phyloP scores from a whole-genome alignment of 2,797 vertebrate genomes.

The Acestrorhynchus altus region DNA sequence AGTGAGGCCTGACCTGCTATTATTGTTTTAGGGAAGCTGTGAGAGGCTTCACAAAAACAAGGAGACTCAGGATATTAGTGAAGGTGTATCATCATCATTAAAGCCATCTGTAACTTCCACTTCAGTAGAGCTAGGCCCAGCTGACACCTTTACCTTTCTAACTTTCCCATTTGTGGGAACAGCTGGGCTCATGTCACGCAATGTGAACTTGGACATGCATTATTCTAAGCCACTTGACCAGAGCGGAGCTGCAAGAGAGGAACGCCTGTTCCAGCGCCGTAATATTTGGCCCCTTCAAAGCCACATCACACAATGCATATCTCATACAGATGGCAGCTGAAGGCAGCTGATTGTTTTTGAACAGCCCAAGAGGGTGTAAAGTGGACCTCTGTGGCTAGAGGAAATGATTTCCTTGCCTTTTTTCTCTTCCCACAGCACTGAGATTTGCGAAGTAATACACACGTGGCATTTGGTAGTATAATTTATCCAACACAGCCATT shows the following conservation, averaged over 20 bases:
- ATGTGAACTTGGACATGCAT: slow-evolving; percentile 61
- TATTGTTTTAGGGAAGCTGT: slow-evolving; percentile 21
- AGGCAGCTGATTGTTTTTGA: slow-evolving; percentile 37
- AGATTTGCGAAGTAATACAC: slow-evolving; percentile 14
- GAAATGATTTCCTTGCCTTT: slow-evolving; percentile 22
- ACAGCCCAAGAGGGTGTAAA: slow-evolving; percentile 15
- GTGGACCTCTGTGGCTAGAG: slow-evolving; percentile 22
- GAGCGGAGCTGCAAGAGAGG: slow-evolving; percentile 34
- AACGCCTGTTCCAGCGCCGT: slow-evolving; percentile 2
- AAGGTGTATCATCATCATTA: slow-evolving; percentile 77
- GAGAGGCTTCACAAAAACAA: slow-evolving; percentile 11
- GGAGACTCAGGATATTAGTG: slow-evolving; percentile 65
- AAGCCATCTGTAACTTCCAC: slow-evolving; percentile 75
- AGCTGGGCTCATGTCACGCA: slow-evolving; percentile 68
- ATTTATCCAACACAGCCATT: slow-evolving; percentile 7
- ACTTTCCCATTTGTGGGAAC: slow-evolving; percentile 55
- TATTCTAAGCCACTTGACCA: slow-evolving; percentile 60
- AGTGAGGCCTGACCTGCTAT: background rate
- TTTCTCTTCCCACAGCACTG: background rate
- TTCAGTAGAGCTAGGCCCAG: slow-evolving; percentile 67
- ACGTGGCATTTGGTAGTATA: slow-evolving; percentile 26
- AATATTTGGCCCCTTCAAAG: slow-evolving; percentile 29
- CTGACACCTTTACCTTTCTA: slow-evolving; percentile 64
- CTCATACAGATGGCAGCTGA: background rate
- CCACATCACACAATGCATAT: background rate